A percentile compares a stretch with the other conserved stretches of the same genome.
Evolutionary conservation across 2,113 vertebrate genomes (phyloP).

Genomic region (Fulica atra): DNA sequence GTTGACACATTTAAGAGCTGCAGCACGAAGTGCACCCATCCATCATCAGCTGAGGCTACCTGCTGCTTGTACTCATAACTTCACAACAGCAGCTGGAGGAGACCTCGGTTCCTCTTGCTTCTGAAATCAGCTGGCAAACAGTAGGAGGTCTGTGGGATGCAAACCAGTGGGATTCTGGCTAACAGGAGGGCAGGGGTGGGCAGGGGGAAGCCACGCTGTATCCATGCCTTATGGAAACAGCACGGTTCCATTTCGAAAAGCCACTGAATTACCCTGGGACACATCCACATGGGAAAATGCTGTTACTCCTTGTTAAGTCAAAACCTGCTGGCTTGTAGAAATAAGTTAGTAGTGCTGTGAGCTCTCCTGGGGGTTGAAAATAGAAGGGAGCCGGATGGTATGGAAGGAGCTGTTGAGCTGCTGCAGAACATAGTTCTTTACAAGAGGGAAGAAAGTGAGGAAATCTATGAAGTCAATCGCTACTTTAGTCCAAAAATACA

Average conservation of each 20-base stretch:
- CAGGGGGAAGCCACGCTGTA: neutral
- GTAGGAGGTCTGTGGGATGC: neutral
- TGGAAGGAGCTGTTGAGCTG: neutral
- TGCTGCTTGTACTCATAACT: neutral
- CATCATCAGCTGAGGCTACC: neutral
- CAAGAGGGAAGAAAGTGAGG: neutral
- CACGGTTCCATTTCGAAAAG: neutral
- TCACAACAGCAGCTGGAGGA: neutral
- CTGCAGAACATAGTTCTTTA: constrained; percentile 10
- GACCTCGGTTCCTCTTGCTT: neutral
- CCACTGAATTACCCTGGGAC: neutral
- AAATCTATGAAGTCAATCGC: constrained; percentile 12
- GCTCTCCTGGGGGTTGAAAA: neutral
- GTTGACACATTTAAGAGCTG: neutral
- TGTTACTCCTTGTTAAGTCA: neutral
- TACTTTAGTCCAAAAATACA: constrained; percentile 3
- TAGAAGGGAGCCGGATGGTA: neutral
- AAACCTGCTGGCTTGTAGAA: neutral
- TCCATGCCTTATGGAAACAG: neutral
- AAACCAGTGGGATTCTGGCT: neutral
- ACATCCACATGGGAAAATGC: neutral
- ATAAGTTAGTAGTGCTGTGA: neutral
- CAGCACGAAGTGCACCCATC: neutral
- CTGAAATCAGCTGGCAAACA: neutral
- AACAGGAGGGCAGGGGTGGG: neutral